Evolutionary conservation across 2,797 vertebrate species (phyloP), one percentile per base, ranked within the genome.

Genomic region (Acanthurus tractus): DNA sequence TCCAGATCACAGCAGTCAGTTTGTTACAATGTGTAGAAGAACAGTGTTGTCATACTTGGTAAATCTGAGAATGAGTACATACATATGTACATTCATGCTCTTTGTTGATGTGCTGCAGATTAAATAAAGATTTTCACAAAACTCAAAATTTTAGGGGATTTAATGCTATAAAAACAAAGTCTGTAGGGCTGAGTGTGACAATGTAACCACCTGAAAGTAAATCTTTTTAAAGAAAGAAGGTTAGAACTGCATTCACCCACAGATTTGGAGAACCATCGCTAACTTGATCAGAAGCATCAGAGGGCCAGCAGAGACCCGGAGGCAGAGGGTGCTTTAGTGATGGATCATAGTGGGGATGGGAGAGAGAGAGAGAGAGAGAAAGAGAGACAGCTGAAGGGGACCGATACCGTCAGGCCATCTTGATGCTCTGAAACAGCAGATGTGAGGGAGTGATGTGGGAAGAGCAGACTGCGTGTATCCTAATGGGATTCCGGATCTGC

Each of bases 391-490:
- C 29, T 1, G 20, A 68, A 25, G 76, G 76, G 78, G 53, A 11
- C 22, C 4, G 62, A 81, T 73, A 76, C 55, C 23, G 66, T 71
- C 79, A 64, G 70, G 70, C 63, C 68, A 29, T 52, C 68, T 73
- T 75, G 63, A 76, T 64, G 80, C 69, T 79, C 82, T 86, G 70
- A 84, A 86, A 83, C 64, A 84, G 84, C 75, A 86, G 85, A 91
- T 87, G 73, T 78, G 42, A 79, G 72, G 55, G 25, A 71, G 74
- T 7, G 74, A 86, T 88, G 70, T 63, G 29, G 57, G 63, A 61
- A 66, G 25, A 75, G 53, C 56, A 73, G 63, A 65, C 74, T 68
- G 29, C 54, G 59, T 55, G 58, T 54, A 70, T 74, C 69, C 78
- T 90, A 86, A 90, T 88, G 70, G 83, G 49, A 77, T 76, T 54